These are phyloP conservation scores for Hedya salicella DNA, from an alignment of 2,888 invertebrate species.

Conservation along the genomic window DNA sequence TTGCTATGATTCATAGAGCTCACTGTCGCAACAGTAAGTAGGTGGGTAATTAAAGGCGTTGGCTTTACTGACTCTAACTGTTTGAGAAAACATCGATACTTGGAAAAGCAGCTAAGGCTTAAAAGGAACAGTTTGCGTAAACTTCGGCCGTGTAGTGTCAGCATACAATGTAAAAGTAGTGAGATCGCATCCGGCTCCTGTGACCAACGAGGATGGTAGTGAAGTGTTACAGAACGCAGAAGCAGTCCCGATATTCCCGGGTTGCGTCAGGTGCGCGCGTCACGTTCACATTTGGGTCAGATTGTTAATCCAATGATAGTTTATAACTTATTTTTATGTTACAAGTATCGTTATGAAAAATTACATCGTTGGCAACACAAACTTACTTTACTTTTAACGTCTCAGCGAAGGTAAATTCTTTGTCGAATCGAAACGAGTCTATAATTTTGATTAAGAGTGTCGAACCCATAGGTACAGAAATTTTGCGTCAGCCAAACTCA, in stretches of 20 bases:
- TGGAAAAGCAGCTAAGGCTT: slow-evolving; percentile 20
- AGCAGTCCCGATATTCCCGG: slow-evolving; percentile 63
- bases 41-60: slow-evolving; percentile 39
- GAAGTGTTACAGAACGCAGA: slow-evolving; percentile 54
- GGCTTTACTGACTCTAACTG: slow-evolving; percentile 23
- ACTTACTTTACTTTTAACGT: slow-evolving; percentile 3
- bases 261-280: slow-evolving; percentile 75
- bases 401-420: too few relatives aligned
- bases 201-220: slow-evolving; percentile 46
- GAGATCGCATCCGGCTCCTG: slow-evolving; percentile 46
- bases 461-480: slow-evolving; percentile 10
- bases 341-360: slow-evolving; percentile 45
- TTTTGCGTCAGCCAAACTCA: slow-evolving; percentile 15
- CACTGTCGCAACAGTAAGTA: slow-evolving; percentile 36
- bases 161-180: background rate
- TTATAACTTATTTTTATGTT: slow-evolving; percentile 76
- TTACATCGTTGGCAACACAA: slow-evolving; percentile 14
- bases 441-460: background rate
- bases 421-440: too few relatives aligned
- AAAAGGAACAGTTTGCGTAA: slow-evolving; percentile 21
- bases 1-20: slow-evolving; percentile 31
- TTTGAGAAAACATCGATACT: slow-evolving; percentile 24
- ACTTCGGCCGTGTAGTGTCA: slow-evolving; percentile 1
- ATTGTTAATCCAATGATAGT: slow-evolving; percentile 70
- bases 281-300: slow-evolving; percentile 77